Conservation (phyloP, 2,888 invertebrate genomes). For the Noctua janthe region DNA sequence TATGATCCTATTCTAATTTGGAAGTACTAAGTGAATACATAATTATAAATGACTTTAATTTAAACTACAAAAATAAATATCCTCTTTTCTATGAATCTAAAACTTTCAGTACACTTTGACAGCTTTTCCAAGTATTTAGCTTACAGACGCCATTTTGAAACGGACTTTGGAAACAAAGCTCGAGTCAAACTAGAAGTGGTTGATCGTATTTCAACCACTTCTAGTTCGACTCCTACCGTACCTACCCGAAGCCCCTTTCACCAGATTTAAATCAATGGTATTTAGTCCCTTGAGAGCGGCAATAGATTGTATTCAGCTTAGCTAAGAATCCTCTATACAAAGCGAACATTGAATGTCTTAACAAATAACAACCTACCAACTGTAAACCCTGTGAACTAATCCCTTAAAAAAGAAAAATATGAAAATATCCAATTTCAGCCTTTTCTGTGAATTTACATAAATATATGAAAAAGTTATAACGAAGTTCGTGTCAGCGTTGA, state of each 20-base stretch:
- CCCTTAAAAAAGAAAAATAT: constrained; percentile 34
- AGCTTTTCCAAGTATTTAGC: not conserved
- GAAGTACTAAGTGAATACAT: not conserved
- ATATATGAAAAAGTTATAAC: constrained; percentile 59
- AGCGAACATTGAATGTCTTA: not conserved
- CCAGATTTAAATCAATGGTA: not conserved
- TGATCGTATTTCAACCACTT: not conserved
- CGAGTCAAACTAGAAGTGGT: not conserved
- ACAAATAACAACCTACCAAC: not conserved
- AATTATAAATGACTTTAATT: not conserved
- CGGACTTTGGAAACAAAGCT: not conserved
- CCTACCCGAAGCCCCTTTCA: not conserved
- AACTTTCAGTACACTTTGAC: not conserved
- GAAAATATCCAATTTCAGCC: constrained; percentile 49
- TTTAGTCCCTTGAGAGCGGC: constrained; percentile 10
- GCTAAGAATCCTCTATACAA: not conserved
- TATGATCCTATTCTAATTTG: not conserved
- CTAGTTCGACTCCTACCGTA: too few relatives aligned
- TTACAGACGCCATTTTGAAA: not conserved
- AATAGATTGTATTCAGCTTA: not conserved
- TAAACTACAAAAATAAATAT: not conserved
- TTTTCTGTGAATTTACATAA: constrained; percentile 53
- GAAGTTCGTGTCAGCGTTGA: constrained; percentile 47
- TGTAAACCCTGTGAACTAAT: not conserved
- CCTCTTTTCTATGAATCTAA: not conserved